These are phyloP conservation scores for Hylomyscus alleni DNA, from an alignment of 2,797 vertebrate species.

Conservation along the genomic window DNA sequence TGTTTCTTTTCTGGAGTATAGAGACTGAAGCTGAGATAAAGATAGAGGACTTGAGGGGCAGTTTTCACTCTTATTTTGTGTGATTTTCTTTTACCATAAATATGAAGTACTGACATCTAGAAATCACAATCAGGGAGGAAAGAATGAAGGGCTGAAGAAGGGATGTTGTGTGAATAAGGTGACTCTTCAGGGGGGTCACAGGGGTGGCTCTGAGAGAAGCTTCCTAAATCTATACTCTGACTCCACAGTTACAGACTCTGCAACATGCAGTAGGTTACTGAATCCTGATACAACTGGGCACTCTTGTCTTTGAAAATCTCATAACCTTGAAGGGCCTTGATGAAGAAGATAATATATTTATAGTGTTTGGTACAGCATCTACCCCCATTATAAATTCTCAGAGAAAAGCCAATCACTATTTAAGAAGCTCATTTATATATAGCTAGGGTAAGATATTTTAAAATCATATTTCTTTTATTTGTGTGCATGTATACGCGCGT, in stretches of 20 bases:
- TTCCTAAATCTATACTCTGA: background rate
- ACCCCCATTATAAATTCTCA: background rate
- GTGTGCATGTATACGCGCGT: background rate
- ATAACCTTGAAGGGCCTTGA: background rate
- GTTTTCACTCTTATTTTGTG: background rate
- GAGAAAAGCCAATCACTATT: background rate
- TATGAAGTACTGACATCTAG: background rate
- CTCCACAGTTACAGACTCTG: background rate
- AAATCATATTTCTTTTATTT: conserved; percentile 20
- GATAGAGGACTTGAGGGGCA: background rate
- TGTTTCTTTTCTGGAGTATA: background rate
- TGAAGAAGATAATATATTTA: background rate
- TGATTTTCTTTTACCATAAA: background rate
- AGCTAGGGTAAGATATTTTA: background rate
- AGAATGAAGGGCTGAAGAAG: background rate
- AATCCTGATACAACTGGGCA: background rate
- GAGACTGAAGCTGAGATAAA: background rate
- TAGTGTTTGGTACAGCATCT: background rate
- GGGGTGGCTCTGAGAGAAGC: background rate
- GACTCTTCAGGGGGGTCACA: background rate
- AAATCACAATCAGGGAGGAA: background rate
- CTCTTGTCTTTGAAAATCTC: conserved; percentile 30
- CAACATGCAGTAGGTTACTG: background rate
- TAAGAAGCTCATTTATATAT: background rate
- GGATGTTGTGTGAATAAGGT: background rate